Evolutionary conservation across 1,140 invertebrate genomes (phyloP).

Genomic region (Philotrypesis tridentata): DNA sequence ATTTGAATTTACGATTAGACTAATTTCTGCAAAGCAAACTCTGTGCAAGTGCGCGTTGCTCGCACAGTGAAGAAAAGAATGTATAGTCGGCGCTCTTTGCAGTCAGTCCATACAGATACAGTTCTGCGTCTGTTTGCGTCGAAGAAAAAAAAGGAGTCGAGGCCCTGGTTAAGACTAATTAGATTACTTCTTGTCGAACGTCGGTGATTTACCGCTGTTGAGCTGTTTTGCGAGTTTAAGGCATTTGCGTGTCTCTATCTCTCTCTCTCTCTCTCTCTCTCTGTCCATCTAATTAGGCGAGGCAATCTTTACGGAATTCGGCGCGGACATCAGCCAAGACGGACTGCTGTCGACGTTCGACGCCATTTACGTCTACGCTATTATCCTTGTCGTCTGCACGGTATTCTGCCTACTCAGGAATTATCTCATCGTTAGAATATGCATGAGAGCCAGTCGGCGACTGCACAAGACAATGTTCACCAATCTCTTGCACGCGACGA

Average conservation of each 20-base stretch:
- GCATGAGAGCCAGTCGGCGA: conserved; percentile 85
- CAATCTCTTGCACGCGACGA: conserved; percentile 82
- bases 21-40: too few relatives aligned
- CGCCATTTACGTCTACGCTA: conserved; percentile 70
- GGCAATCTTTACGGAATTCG: background rate
- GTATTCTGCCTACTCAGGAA: conserved; percentile 77
- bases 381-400: conserved; percentile 64
- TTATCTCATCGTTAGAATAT: conserved; percentile 85
- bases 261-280: too few relatives aligned
- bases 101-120: too few relatives aligned
- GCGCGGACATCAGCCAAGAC: conserved; percentile 55
- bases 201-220: background rate
- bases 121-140: too few relatives aligned
- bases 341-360: conserved; percentile 54
- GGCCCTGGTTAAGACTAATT: too few relatives aligned
- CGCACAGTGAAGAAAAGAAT: too few relatives aligned
- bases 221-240: too few relatives aligned
- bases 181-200: too few relatives aligned
- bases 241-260: too few relatives aligned
- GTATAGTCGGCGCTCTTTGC: too few relatives aligned
- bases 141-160: background rate
- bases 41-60: too few relatives aligned
- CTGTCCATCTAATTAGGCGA: background rate
- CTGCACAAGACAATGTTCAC: conserved; percentile 91
- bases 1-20: too few relatives aligned